Evolutionary conservation across 2,113 vertebrate species (phyloP).

Genomic region (Seriola aureovittata): DNA sequence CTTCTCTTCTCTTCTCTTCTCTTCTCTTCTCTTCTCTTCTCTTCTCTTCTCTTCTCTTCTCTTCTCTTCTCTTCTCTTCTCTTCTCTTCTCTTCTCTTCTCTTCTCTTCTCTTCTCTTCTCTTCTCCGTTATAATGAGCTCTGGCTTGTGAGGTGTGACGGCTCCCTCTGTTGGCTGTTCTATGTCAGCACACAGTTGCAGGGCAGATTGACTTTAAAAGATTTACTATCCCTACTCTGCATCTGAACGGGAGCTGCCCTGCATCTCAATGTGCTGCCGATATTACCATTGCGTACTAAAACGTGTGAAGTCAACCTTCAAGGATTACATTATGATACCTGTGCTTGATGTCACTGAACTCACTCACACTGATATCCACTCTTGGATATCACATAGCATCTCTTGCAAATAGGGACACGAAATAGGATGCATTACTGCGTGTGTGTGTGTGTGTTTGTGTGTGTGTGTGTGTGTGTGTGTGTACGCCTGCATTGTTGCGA

Average conservation of each 20-base stretch:
- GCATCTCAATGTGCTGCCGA: conserved; percentile 40
- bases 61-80: no score
- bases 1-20: no score
- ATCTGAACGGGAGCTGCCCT: conserved; percentile 32
- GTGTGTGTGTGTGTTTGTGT: no score
- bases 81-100: not conserved
- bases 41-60: no score
- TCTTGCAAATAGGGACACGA: no score
- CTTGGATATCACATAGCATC: not conserved
- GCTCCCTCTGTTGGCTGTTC: conserved; percentile 43
- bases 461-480: not conserved
- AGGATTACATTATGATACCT: not conserved
- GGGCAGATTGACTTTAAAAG: conserved; percentile 38
- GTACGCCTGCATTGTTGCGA: not conserved
- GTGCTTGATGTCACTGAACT: not conserved
- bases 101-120: not conserved
- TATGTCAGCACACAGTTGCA: conserved; percentile 52
- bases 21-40: no score
- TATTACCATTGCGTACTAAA: not conserved
- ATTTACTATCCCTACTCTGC: conserved; percentile 39
- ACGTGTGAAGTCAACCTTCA: not conserved
- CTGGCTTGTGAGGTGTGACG: conserved; percentile 9
- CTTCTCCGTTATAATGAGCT: not conserved
- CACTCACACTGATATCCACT: not conserved
- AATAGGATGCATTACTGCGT: no score